Evolutionary conservation across 2,888 invertebrate species (phyloP), one percentile per base, ranked within the genome.

Genomic region (Liodrosophila aerea): DNA sequence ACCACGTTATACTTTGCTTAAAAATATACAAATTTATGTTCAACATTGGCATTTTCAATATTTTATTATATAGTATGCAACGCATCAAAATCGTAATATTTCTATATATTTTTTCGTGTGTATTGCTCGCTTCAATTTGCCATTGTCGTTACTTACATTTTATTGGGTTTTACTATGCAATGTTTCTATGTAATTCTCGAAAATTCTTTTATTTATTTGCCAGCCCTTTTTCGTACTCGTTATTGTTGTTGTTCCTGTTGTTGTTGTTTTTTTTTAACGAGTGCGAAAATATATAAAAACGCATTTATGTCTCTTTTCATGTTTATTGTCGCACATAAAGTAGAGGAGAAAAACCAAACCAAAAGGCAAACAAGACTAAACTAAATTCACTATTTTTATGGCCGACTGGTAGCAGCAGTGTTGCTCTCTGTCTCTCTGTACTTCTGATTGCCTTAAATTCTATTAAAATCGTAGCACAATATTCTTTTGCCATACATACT

Each of bases 321-420:
- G 83, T 83, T 83, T 83, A 80, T 83, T 81, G 80, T 83, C 80
- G 81, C 81, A 81, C 81, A 77, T 81, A 84, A 84, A 80, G 80
- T 71, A 58, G 36, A 18, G n/a, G 16, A 33, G 47, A 50, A 59
- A 52, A 16, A 18, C n/a, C 13, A 12, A 34, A 15, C 5, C 11
- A 16, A 16, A 11, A 39, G 9, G 5, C 39, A 31, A 44, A 30
- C 16, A 27, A 9, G 29, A 9, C 46, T 15, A 52, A 64, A 70
- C 60, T 61, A 70, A 70, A 65, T 65, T 65, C 22, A 22, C 22
- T 61, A 57, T 76, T 82, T 82, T 80, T 82, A 80, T 66, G 83
- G 76, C 76, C 60, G 39, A 47, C 43, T 49, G 61, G 41, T 70
- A 67, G 73, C n/a, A n/a, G n/a, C n/a, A n/a, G n/a, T n/a, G n/a